Evolutionary conservation across 2,888 invertebrate genomes (phyloP).

Genomic region (Eristalinus aeneus): DNA sequence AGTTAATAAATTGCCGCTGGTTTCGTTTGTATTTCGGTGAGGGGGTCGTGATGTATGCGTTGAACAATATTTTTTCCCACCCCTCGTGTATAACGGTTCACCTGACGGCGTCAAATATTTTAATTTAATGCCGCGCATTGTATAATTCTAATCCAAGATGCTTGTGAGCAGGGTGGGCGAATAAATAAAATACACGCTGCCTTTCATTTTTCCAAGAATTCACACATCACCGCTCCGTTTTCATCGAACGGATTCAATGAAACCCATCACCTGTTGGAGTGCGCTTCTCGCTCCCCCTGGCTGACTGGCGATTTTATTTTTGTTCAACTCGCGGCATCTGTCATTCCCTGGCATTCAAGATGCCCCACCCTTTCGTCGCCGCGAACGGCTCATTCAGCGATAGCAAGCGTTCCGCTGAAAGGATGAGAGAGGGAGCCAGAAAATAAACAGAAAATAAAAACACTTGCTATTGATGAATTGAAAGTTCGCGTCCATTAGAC

Average conservation of each 20-base stretch:
- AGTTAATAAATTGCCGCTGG: constrained; percentile 40
- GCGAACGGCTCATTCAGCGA: constrained; percentile 20
- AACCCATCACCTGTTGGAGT: constrained; percentile 31
- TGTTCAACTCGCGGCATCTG: neutral
- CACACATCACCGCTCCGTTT: constrained; percentile 7
- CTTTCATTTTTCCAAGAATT: neutral
- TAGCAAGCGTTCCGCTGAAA: neutral
- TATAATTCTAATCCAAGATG: neutral
- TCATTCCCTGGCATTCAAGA: constrained; percentile 25
- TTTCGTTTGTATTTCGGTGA: neutral
- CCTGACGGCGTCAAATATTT: neutral
- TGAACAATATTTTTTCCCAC: neutral
- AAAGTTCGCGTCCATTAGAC: neutral
- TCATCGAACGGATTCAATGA: constrained; percentile 32
- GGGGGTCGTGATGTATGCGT: neutral
- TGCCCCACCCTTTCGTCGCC: constrained; percentile 31
- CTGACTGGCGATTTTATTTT: constrained; percentile 26
- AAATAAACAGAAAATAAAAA: neutral
- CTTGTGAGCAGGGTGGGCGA: neutral
- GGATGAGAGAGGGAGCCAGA: neutral
- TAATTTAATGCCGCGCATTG: neutral
- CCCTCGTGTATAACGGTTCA: neutral
- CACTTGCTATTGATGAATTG: neutral
- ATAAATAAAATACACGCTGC: neutral
- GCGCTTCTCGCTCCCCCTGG: constrained; percentile 1